Evolutionary conservation across 2,113 vertebrate genomes (phyloP).

Genomic region (Origma solitaria): DNA sequence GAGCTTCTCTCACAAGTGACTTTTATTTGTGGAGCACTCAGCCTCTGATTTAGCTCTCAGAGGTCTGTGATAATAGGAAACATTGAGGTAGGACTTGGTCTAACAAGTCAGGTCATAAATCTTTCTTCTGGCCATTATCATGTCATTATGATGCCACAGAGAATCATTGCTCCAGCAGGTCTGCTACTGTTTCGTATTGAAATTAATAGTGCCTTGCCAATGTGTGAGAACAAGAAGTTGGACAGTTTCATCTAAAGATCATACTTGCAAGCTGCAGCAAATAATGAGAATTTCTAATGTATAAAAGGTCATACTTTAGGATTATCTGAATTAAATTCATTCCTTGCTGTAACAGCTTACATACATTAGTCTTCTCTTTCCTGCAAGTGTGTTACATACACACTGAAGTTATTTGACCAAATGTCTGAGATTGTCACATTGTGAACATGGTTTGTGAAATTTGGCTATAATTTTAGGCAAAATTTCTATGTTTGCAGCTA

Average conservation of each 20-base stretch:
- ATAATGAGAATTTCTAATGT: background rate
- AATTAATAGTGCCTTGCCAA: background rate
- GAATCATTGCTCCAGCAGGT: background rate
- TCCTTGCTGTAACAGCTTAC: background rate
- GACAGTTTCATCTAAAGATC: background rate
- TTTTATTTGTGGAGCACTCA: background rate
- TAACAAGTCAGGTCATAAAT: background rate
- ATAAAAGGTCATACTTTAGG: background rate
- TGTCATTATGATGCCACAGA: background rate
- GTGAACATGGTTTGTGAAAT: background rate
- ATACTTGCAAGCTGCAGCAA: background rate
- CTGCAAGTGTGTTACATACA: background rate
- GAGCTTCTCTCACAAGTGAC: background rate
- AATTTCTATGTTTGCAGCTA: background rate
- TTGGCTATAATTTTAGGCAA: background rate
- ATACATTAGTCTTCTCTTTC: background rate
- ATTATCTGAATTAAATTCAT: background rate
- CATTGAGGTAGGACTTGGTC: background rate
- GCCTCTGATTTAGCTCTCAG: background rate
- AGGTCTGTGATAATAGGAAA: background rate
- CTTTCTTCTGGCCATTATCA: background rate
- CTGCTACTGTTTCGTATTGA: background rate
- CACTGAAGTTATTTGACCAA: background rate
- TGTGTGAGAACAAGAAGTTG: background rate
- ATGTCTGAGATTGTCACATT: background rate